phyloP scores from a whole-genome alignment of 2,888 invertebrate species.

The Limnephilus auricula region DNA sequence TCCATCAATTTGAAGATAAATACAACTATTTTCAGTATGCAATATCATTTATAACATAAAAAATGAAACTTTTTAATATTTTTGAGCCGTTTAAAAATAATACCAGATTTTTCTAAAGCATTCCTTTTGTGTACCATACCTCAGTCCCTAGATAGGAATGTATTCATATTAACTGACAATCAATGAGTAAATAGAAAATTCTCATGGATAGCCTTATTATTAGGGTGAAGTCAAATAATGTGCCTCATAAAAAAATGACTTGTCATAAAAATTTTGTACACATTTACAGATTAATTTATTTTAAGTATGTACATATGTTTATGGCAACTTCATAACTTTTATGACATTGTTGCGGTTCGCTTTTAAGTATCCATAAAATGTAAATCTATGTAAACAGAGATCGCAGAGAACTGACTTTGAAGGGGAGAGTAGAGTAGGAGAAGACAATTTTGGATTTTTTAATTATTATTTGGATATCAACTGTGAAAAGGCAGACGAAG shows the following conservation, averaged over 20 bases:
- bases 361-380: slow-evolving; percentile 22
- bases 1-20: too few species aligned
- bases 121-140: not conserved
- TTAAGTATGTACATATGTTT: not conserved
- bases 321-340: not conserved
- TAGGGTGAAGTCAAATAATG: not conserved
- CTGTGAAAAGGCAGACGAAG: not conserved
- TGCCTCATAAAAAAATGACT: not conserved
- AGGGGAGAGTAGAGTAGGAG: not conserved
- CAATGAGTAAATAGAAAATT: not conserved
- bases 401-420: not conserved
- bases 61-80: too few species aligned
- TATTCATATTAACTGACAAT: not conserved
- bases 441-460: not conserved
- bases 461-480: not conserved
- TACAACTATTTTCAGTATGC: too few species aligned
- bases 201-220: not conserved
- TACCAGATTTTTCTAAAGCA: not conserved
- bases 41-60: too few species aligned
- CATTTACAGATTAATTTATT: slow-evolving; percentile 8
- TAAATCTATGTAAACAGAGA: slow-evolving; percentile 15
- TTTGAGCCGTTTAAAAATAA: too few species aligned
- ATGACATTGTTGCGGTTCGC: slow-evolving; percentile 15
- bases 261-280: not conserved
- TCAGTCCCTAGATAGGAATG: not conserved